Evolutionary conservation across 2,888 invertebrate species (phyloP).

Genomic region (Allacma fusca): DNA sequence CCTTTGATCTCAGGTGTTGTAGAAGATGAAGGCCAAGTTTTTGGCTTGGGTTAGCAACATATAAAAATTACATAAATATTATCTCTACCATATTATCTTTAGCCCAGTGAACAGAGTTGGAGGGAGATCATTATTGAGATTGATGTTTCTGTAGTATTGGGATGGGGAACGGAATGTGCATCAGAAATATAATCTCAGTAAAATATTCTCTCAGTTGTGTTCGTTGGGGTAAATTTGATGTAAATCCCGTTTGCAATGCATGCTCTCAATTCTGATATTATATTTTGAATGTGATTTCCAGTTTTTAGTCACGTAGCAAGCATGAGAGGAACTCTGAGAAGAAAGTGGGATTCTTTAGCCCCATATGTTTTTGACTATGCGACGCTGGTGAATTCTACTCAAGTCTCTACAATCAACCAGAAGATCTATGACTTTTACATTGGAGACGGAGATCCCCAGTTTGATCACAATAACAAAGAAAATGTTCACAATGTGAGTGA

Average conservation of each 20-base stretch:
- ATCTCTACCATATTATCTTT: not conserved
- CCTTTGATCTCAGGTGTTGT: constrained; percentile 44
- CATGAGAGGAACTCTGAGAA: constrained; percentile 31
- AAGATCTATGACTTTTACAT: constrained; percentile 35
- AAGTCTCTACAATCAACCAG: too few relatives aligned
- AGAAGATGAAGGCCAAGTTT: constrained; percentile 44
- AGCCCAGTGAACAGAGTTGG: not conserved
- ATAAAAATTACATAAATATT: not conserved
- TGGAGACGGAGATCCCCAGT: constrained; percentile 29
- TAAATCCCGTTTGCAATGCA: too few relatives aligned
- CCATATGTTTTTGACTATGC: constrained; percentile 37
- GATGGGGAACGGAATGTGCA: too few relatives aligned
- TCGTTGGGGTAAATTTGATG: too few relatives aligned
- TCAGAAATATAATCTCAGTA: too few relatives aligned
- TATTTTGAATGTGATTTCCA: too few relatives aligned
- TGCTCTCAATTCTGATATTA: too few relatives aligned
- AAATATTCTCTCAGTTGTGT: too few relatives aligned
- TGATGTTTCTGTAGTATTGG: too few relatives aligned
- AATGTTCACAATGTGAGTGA: constrained; percentile 38
- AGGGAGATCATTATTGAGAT: too few relatives aligned
- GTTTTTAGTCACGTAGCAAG: constrained; percentile 43
- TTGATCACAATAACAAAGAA: constrained; percentile 42
- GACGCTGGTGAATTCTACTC: not conserved
- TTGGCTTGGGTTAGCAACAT: constrained; percentile 37
- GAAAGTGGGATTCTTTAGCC: constrained; percentile 35